A percentile compares a stretch with the other conserved stretches of the same genome.
phyloP scores from a whole-genome alignment of 2,113 vertebrate species.

The Phasianus colchicus region DNA sequence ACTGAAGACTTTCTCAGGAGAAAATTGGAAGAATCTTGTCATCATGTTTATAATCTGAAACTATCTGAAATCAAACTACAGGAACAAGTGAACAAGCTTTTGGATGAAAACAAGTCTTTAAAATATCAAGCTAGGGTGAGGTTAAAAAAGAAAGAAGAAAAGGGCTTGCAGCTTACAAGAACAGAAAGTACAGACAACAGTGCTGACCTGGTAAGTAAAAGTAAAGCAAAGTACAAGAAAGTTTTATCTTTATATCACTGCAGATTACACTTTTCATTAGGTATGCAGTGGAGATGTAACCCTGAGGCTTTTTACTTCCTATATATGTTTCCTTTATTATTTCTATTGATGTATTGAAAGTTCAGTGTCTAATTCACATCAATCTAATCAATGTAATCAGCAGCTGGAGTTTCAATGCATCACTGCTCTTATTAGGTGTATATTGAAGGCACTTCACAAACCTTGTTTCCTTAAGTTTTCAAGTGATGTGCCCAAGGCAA shows the following conservation, averaged over 20 bases:
- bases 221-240: not conserved
- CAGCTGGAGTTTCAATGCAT: not conserved
- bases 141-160: not conserved
- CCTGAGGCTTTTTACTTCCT: not conserved
- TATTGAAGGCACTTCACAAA: not conserved
- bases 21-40: conserved; percentile 79
- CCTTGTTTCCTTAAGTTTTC: not conserved
- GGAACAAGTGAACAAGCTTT: conserved; percentile 77
- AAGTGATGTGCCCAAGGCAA: not conserved
- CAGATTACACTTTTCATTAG: not conserved
- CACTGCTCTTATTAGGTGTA: not conserved
- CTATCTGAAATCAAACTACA: conserved; percentile 75
- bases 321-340: not conserved
- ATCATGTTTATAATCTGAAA: conserved; percentile 65
- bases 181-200: not conserved
- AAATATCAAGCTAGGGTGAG: conserved; percentile 19
- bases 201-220: conserved; percentile 53
- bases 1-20: conserved; percentile 65
- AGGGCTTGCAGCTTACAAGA: not conserved
- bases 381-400: not conserved
- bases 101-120: conserved; percentile 76
- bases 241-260: not conserved
- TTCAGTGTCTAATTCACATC: not conserved
- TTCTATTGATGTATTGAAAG: not conserved
- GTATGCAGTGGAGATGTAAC: not conserved